A percentile compares a stretch with the other conserved stretches of the same genome.
Conservation (phyloP, 2,113 vertebrate genomes). For the Odontophorus gujanensis region DNA sequence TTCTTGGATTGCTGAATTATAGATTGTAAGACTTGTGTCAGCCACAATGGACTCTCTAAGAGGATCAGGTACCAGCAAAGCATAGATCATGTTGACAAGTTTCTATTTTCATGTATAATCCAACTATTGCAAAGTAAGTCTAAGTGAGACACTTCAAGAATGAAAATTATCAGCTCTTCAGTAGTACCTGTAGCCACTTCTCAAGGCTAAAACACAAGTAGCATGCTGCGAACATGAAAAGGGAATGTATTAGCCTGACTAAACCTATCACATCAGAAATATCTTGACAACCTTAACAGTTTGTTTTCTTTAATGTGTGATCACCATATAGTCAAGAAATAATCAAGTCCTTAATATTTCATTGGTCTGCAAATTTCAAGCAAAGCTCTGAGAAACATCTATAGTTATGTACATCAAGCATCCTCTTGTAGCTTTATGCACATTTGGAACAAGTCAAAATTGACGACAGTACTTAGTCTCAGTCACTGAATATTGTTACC, state of each 20-base stretch:
- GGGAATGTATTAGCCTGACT: rapidly evolving
- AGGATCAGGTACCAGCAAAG: neutral
- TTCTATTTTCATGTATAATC: neutral
- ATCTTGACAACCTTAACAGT: rapidly evolving
- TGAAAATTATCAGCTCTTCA: neutral
- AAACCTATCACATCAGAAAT: neutral
- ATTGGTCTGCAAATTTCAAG: neutral
- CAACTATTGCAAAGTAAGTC: neutral
- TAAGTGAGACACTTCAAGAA: neutral
- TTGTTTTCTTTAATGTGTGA: neutral
- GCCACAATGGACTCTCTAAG: neutral
- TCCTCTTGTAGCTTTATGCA: neutral
- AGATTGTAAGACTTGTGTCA: neutral
- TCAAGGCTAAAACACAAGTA: neutral
- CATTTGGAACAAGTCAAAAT: neutral
- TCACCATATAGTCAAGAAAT: neutral
- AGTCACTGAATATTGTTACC: neutral
- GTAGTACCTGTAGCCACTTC: neutral
- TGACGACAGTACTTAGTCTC: neutral
- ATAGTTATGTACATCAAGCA: neutral
- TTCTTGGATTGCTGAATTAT: neutral
- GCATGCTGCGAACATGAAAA: neutral
- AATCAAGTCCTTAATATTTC: neutral
- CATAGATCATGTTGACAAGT: neutral
- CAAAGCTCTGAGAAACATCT: neutral